phyloP scores from a whole-genome alignment of 2,113 vertebrate species.

The Oreocharis arfaki region DNA sequence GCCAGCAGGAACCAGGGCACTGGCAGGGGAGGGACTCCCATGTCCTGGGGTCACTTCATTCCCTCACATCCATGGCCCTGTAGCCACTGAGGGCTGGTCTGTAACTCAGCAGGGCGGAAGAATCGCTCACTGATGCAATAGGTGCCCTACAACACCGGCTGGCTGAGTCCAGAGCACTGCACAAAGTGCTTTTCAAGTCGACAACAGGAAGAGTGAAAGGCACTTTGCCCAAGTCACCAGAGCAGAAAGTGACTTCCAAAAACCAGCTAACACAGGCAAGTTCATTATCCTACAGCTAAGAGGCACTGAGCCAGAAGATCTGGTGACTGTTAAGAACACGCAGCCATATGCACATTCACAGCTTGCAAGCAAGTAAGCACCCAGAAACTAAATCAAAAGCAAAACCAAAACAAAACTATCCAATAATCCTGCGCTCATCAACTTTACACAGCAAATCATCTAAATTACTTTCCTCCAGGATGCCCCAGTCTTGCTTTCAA shows the following conservation, averaged over 20 bases:
- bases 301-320: neutral
- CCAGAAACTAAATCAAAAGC: neutral
- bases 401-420: neutral
- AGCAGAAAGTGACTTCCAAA: conserved; percentile 35
- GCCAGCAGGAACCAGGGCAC: neutral
- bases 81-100: neutral
- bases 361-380: neutral
- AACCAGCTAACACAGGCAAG: neutral
- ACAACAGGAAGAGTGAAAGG: neutral
- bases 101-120: neutral
- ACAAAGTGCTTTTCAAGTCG: neutral
- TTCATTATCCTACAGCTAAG: neutral
- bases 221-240: neutral
- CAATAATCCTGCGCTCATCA: neutral
- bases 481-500: neutral
- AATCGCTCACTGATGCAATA: fast-evolving
- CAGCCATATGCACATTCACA: neutral
- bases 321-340: neutral
- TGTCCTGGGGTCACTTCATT: neutral
- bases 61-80: neutral
- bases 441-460: neutral
- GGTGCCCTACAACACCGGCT: neutral
- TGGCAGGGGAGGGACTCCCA: neutral
- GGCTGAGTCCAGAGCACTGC: neutral
- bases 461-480: neutral